Evolutionary conservation across 2,113 vertebrate genomes (phyloP), one percentile per base, ranked within the genome.

Genomic region (Engraulis encrasicolus): DNA sequence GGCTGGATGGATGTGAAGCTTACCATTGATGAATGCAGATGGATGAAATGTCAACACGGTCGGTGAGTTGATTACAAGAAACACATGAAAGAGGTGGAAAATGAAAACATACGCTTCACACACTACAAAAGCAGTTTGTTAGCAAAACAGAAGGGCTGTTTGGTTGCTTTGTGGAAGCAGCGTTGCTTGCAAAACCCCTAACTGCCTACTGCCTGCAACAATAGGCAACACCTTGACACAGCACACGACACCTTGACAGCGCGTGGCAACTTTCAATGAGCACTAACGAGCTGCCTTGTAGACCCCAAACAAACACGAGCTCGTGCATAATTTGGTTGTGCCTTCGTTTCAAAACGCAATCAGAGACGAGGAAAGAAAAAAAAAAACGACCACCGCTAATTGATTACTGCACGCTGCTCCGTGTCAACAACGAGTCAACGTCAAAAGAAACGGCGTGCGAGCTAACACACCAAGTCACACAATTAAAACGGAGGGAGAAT

Each of bases 261-360:
- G 66, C 66, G 6, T 36, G 12, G 15, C 66, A 31, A n/a, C 27
- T 74, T 74, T 34, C 15, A 74, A 74, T 74, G 23, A 74, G 66
- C 15, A 15, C 27, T 74, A 74, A 74, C 66, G 31, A 34, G 66
- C 14, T 34, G 14, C 27, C 27, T 74, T 66, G 27, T 31, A 74
- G 66, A 74, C 27, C 66, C 11, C 66, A 74, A 74, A 74, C 66
- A 74, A 74, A 74, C 66, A 74, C 2, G n/a, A n/a, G 66, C 31
- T 14, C 66, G 9, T 74, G 66, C 31, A 74, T 74, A 74, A 74
- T 74, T 74, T 17, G 66, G 31, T 34, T 74, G 66, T 9, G 27
- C 66, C 66, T 74, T 23, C 27, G 1, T 12, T 14, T n/a, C n/a
- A 14, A 7, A 66, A 66, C 23, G 31, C 66, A 74, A 34, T 34